phyloP scores from a whole-genome alignment of 2,113 vertebrate species.

The Strigops habroptila region DNA sequence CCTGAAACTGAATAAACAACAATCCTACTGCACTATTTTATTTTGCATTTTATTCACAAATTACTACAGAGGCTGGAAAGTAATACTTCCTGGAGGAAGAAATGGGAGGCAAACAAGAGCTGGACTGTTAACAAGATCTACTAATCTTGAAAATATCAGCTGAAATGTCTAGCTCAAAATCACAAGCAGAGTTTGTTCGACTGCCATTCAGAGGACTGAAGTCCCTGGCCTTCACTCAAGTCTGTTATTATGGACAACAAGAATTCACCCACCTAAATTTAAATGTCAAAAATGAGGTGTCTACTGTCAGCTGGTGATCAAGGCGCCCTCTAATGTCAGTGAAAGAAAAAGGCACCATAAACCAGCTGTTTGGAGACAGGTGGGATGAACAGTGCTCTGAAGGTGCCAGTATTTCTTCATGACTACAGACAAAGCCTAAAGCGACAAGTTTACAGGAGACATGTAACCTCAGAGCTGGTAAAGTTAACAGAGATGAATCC shows the following conservation, averaged over 20 bases:
- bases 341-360: neutral
- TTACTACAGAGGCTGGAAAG: neutral
- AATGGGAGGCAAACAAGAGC: neutral
- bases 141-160: neutral
- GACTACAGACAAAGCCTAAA: neutral
- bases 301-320: neutral
- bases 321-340: neutral
- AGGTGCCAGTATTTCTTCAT: neutral
- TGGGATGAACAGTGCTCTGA: neutral
- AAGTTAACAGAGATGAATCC: neutral
- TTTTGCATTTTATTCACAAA: neutral
- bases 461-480: neutral
- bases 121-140: neutral
- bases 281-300: neutral
- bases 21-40: neutral
- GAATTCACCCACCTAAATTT: neutral
- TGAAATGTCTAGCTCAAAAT: neutral
- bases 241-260: neutral
- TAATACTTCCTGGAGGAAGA: neutral
- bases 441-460: neutral
- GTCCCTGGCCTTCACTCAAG: neutral
- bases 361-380: neutral
- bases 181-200: neutral
- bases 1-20: conserved; percentile 14
- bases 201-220: neutral